These are phyloP conservation scores for Mizuhopecten yessoensis DNA, from an alignment of 1,140 invertebrate species.

Conservation along the genomic window DNA sequence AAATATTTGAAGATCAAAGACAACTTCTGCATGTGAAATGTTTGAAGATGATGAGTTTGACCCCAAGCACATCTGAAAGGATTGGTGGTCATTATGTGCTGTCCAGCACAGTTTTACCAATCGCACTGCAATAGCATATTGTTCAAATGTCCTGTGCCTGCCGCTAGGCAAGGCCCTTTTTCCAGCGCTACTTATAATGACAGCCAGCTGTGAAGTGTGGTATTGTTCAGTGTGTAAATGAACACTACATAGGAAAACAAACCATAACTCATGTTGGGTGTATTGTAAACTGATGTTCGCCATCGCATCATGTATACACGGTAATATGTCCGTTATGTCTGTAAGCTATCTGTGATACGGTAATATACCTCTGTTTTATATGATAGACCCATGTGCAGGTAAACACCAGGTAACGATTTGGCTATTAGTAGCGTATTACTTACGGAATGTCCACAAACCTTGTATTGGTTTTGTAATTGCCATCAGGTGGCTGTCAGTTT, in stretches of 20 bases:
- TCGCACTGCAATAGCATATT: too few species aligned
- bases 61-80: too few species aligned
- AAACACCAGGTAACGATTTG: conserved; percentile 34
- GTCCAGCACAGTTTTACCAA: too few species aligned
- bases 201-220: background rate
- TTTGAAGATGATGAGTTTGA: too few species aligned
- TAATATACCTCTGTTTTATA: conserved; percentile 1
- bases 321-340: background rate
- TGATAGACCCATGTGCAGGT: background rate
- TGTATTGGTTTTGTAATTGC: background rate
- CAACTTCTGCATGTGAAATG: too few species aligned
- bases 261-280: background rate
- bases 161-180: too few species aligned
- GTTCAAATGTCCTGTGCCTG: too few species aligned
- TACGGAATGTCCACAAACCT: conserved; percentile 21
- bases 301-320: background rate
- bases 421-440: conserved; percentile 21
- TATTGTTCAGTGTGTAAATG: conserved; percentile 16
- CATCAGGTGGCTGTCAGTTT: background rate
- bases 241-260: background rate
- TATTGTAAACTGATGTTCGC: background rate
- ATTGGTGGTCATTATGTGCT: too few species aligned
- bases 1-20: too few species aligned
- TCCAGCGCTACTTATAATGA: background rate
- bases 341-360: background rate